A percentile compares a stretch with the other conserved stretches of the same genome.
These are phyloP conservation scores for Philhelius pedissequus DNA, from an alignment of 2,888 invertebrate genomes.

Conservation along the genomic window DNA sequence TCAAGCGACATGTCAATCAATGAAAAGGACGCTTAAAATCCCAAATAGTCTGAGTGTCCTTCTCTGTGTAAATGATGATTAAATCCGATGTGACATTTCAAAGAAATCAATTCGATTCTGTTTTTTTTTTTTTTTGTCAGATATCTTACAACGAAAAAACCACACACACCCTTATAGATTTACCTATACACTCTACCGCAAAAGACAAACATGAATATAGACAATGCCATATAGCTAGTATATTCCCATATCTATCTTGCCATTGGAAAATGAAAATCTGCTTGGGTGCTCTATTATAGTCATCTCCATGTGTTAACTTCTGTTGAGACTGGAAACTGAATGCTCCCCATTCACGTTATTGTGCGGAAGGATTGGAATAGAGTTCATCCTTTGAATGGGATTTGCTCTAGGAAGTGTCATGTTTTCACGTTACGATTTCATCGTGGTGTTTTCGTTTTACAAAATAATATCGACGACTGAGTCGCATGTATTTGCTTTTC, in stretches of 20 bases:
- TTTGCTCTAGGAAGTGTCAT: conserved; percentile 25
- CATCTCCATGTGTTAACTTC: not conserved
- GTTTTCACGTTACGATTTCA: conserved; percentile 12
- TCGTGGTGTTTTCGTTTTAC: conserved; percentile 16
- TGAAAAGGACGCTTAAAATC: conserved; percentile 14
- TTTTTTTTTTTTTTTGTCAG: conserved; percentile 35
- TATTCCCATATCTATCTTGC: not conserved
- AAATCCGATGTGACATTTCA: conserved; percentile 39
- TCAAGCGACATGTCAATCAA: conserved; percentile 35
- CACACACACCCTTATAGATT: not conserved
- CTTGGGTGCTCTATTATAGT: not conserved
- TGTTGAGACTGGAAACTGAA: not conserved
- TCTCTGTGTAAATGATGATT: not conserved
- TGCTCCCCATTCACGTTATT: conserved; percentile 19
- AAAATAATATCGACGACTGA: too few species aligned
- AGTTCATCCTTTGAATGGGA: conserved; percentile 30
- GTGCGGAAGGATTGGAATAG: conserved; percentile 22
- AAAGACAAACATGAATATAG: not conserved
- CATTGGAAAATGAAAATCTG: not conserved
- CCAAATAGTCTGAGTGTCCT: conserved; percentile 3
- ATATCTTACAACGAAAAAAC: not conserved
- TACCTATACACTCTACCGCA: not conserved
- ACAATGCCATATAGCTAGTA: not conserved
- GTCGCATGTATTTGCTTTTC: too few species aligned
- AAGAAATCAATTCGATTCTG: conserved; percentile 49